Evolutionary conservation across 2,113 vertebrate genomes (phyloP).

Genomic region (Phoxinus phoxinus): DNA sequence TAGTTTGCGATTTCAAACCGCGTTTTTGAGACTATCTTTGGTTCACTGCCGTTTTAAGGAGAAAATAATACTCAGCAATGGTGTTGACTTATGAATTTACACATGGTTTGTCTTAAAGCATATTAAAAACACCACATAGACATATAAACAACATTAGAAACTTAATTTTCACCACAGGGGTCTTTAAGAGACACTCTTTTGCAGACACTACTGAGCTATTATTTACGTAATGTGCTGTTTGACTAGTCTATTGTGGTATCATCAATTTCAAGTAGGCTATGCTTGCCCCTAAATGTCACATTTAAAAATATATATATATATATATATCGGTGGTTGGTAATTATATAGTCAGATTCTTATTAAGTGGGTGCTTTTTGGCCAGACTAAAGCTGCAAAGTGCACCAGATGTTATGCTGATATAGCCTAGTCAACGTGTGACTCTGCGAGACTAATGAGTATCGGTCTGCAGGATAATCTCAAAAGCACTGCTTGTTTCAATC

Average conservation of each 20-base stretch:
- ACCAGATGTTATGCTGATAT: conserved; percentile 11
- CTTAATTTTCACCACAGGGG: no score
- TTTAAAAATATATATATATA: not conserved
- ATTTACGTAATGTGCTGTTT: not conserved
- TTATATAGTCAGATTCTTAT: conserved; percentile 15
- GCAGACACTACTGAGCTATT: no score
- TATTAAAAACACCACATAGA: no score
- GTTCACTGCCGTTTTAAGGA: no score
- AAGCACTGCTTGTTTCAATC: conserved; percentile 32
- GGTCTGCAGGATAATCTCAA: conserved; percentile 12
- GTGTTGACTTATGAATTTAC: no score
- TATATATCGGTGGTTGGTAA: not conserved
- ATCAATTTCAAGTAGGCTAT: not conserved
- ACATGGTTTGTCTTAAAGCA: no score
- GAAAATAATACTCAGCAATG: no score
- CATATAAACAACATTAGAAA: no score
- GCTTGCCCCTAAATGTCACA: not conserved
- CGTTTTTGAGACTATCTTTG: no score
- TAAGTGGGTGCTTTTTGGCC: not conserved
- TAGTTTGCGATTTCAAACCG: no score
- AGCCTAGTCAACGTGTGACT: conserved; percentile 16
- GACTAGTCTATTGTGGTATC: not conserved
- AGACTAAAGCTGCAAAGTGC: not conserved
- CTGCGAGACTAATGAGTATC: conserved; percentile 28
- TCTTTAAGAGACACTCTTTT: no score